Base-by-base conservation (phyloP, 2,797 vertebrate genomes). In the Artibeus lituratus region DNA sequence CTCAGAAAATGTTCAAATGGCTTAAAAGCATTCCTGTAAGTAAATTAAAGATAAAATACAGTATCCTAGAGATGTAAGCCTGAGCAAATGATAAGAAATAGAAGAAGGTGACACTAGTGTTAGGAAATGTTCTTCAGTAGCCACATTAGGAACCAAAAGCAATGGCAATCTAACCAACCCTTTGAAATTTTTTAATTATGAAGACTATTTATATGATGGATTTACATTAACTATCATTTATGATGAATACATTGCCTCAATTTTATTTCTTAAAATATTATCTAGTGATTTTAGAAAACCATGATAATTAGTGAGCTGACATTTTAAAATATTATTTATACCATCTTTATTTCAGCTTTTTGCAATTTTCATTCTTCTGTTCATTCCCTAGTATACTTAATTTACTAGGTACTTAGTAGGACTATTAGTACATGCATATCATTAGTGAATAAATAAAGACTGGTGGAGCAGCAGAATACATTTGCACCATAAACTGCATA, bases 201-300 rank as follows among this genome's bases (percentile, higher is more conserved):
- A 87, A 85, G 49, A 84, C 37, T 78, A 47, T 65, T 53, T 72
- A 77, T 65, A 74, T 81, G 21, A 78, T 70, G 35, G 74, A 59
- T 90, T 92, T 94, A 69, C 0, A 62, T 69, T 86, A 94, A 83
- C 47, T 82, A 73, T 69, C 49, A 77, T 6, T 91, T 76, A 81
- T 72, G 51, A 91, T 76, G 19, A 91, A 89, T 82, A 16, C 10
- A 78, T 57, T 83, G 11, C 47, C 69, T 18, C 82, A 47, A 94
- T 55, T 84, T 84, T 81, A 80, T 76, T 95, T 95, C 70, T 82
- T 80, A 84, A 94, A 94, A 92, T 94, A 55, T 82, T 89, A 24
- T 37, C 74, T 90, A 92, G 80, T 70, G 32, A 76, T 24, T 84
- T 65, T 74, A 87, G 42, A 85, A 87, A 92, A 22, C 29, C 76